phyloP scores from a whole-genome alignment of 2,113 vertebrate genomes.

The Sander vitreus region DNA sequence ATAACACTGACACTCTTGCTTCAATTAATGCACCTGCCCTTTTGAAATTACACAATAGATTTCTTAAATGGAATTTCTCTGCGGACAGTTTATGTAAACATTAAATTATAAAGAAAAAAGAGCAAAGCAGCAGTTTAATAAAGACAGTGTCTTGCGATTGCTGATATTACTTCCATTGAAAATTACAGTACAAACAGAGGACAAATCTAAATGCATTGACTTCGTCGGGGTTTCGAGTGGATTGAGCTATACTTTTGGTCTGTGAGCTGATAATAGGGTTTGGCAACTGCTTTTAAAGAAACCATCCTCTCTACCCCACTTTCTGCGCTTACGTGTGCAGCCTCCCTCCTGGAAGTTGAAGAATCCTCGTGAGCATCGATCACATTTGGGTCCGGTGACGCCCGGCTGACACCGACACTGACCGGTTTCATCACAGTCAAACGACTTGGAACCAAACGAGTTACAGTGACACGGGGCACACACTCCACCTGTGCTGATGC shows the following conservation, averaged over 20 bases:
- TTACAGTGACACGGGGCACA: slow-evolving; percentile 96
- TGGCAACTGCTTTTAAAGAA: background rate
- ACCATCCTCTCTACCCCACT: background rate
- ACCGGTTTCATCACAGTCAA: slow-evolving; percentile 92
- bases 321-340: slow-evolving; percentile 89
- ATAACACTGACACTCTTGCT: background rate
- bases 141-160: background rate
- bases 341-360: slow-evolving; percentile 98
- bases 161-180: background rate
- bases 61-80: background rate
- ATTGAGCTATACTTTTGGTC: background rate
- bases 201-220: background rate
- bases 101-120: slow-evolving; percentile 18
- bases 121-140: slow-evolving; percentile 26
- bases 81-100: slow-evolving; percentile 24
- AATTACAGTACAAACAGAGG: background rate
- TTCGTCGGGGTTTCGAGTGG: background rate
- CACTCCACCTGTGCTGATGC: slow-evolving; percentile 83
- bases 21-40: slow-evolving; percentile 5
- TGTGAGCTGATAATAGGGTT: background rate
- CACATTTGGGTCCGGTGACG: slow-evolving; percentile 93
- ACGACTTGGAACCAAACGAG: slow-evolving; percentile 98
- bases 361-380: slow-evolving; percentile 90
- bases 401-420: slow-evolving; percentile 97
- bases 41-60: slow-evolving; percentile 6